Conservation (phyloP, 2,888 invertebrate genomes). For the Temnothorax unifasciatus region DNA sequence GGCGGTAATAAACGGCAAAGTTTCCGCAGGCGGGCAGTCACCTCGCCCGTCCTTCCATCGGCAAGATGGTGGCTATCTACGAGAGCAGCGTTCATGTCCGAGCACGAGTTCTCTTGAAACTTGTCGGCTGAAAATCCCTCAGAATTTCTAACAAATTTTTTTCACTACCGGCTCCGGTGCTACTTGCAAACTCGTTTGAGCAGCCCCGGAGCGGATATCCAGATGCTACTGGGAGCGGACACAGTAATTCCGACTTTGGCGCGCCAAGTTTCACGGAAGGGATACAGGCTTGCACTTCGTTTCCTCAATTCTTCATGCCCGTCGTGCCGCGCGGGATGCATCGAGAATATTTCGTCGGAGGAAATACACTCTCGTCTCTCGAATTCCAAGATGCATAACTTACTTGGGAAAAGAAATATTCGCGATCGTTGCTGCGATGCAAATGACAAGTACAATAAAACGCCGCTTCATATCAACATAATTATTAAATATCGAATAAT, state of each 20-base stretch:
- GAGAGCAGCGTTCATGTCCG: slow-evolving; percentile 37
- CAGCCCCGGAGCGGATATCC: slow-evolving; percentile 52
- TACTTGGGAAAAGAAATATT: neutral
- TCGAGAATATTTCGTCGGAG: slow-evolving; percentile 40
- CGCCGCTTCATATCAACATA: neutral
- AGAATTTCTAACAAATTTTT: slow-evolving; percentile 69
- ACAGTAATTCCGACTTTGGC: slow-evolving; percentile 52
- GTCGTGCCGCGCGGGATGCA: slow-evolving; percentile 38
- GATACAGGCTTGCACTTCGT: slow-evolving; percentile 51
- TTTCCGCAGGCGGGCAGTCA: slow-evolving; percentile 66
- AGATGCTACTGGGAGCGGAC: slow-evolving; percentile 47
- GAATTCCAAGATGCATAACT: slow-evolving; percentile 27
- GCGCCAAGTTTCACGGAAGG: slow-evolving; percentile 37
- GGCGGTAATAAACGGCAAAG: slow-evolving; percentile 73
- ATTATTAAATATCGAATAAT: neutral
- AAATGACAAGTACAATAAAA: slow-evolving; percentile 7
- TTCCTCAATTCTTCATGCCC: slow-evolving; percentile 53
- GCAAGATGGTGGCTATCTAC: slow-evolving; percentile 49
- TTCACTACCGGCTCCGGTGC: slow-evolving; percentile 24
- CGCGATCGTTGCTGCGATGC: neutral
- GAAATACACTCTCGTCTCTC: slow-evolving; percentile 23
- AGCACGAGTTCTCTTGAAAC: slow-evolving; percentile 54
- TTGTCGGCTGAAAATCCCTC: slow-evolving; percentile 58
- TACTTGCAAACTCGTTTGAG: slow-evolving; percentile 59
- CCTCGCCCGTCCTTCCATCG: slow-evolving; percentile 18